Conservation (phyloP, 1,140 invertebrate species). For the Bombus huntii region DNA sequence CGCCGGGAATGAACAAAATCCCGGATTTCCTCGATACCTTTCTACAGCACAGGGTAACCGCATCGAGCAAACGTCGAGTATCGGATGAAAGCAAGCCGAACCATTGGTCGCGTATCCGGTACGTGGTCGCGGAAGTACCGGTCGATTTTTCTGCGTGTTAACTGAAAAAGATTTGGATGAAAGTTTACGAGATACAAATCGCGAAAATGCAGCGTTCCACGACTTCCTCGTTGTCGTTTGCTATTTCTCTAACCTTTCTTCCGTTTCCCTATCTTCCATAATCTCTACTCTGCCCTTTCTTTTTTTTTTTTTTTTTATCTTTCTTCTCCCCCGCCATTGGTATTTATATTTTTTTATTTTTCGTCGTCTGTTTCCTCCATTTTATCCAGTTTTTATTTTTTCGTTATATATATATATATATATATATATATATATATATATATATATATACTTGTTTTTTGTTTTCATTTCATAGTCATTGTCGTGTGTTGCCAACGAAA, state of each 20-base stretch:
- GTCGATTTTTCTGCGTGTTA: constrained; percentile 36
- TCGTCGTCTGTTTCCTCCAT: neutral
- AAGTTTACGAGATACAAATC: constrained; percentile 39
- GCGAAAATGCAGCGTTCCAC: constrained; percentile 6
- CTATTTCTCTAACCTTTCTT: neutral
- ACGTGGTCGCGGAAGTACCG: neutral
- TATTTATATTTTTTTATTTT: neutral
- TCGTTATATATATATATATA: no score
- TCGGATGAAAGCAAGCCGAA: constrained; percentile 9
- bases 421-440: no score
- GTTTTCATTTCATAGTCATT: neutral
- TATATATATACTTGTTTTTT: no score
- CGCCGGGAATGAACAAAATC: neutral
- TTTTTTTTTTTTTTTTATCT: neutral
- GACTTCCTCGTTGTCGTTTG: neutral
- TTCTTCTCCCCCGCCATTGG: neutral
- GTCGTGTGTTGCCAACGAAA: constrained; percentile 36
- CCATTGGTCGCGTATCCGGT: constrained; percentile 4
- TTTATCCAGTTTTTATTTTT: neutral
- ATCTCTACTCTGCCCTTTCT: neutral
- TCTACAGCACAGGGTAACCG: neutral
- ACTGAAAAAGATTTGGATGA: constrained; percentile 50
- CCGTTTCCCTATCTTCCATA: no score
- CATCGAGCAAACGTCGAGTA: constrained; percentile 1
- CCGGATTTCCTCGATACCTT: constrained; percentile 13